Conservation (phyloP, 2,797 vertebrate species). For the Melopsittacus undulatus region DNA sequence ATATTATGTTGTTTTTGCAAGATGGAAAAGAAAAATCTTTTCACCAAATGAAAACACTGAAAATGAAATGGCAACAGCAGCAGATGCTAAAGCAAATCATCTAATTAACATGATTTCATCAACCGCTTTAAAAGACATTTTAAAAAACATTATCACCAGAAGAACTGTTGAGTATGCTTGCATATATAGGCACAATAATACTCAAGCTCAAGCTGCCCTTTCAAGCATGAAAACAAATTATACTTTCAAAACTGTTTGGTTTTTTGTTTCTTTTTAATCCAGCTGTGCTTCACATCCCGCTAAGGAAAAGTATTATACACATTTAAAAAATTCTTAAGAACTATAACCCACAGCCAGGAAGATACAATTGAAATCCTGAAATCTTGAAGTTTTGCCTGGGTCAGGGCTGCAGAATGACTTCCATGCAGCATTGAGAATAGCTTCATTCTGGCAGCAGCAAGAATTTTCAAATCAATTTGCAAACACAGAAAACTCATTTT, state of each 20-base stretch:
- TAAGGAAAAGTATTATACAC: neutral
- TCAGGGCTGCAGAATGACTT: neutral
- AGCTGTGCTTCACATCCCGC: constrained; percentile 31
- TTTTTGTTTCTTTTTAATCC: neutral
- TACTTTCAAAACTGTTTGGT: constrained; percentile 16
- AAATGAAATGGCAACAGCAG: constrained; percentile 29
- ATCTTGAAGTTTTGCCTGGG: neutral
- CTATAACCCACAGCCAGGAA: neutral
- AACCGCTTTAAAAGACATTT: constrained; percentile 28
- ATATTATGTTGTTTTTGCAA: constrained; percentile 22
- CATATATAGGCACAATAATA: neutral
- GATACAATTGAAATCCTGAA: neutral
- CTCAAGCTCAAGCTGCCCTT: neutral
- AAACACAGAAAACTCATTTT: neutral
- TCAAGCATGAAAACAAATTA: constrained; percentile 46
- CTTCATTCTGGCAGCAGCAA: neutral
- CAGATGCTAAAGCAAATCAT: constrained; percentile 54
- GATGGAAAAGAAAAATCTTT: constrained; percentile 20
- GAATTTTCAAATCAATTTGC: neutral
- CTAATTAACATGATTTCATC: constrained; percentile 57
- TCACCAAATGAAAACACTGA: constrained; percentile 26
- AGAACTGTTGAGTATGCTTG: constrained; percentile 20
- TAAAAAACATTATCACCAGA: constrained; percentile 37
- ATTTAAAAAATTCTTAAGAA: neutral
- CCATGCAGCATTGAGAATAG: neutral